phyloP scores from a whole-genome alignment of 2,797 vertebrate species.

The Muraenolepis orangiensis region DNA sequence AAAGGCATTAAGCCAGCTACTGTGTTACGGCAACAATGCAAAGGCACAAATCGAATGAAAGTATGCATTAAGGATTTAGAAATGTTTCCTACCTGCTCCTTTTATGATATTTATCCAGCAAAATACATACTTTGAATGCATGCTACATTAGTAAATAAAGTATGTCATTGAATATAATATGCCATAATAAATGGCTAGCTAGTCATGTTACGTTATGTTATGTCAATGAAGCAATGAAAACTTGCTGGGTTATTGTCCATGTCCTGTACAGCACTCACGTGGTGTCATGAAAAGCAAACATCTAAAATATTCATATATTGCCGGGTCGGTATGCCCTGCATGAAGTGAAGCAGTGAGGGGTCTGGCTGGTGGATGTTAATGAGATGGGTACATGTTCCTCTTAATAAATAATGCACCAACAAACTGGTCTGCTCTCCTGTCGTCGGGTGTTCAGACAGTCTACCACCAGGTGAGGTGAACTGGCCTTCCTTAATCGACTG shows the following conservation, averaged over 20 bases:
- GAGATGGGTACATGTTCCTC: conserved; percentile 38
- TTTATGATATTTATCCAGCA: not conserved
- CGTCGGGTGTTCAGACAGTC: conserved; percentile 31
- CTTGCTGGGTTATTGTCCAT: not conserved
- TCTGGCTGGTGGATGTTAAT: conserved; percentile 31
- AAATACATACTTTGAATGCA: not conserved
- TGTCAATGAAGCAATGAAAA: not conserved
- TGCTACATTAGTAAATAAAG: not conserved
- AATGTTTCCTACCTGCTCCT: not conserved
- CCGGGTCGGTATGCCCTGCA: not conserved
- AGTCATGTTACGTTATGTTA: not conserved
- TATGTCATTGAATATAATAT: not conserved
- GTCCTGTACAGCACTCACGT: not conserved
- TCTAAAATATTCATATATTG: not conserved
- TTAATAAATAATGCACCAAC: conserved; percentile 53
- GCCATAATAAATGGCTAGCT: not conserved
- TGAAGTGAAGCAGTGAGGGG: not conserved
- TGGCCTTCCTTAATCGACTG: conserved; percentile 39
- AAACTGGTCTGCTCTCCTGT: conserved; percentile 25
- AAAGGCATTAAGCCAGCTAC: conserved; percentile 10
- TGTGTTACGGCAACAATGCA: not conserved
- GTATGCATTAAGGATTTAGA: no score
- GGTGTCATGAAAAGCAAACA: not conserved
- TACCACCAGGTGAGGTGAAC: conserved; percentile 43
- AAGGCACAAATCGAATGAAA: not conserved